Evolutionary conservation across 1,140 invertebrate species (phyloP).

Genomic region (Neodiprion pinetum): DNA sequence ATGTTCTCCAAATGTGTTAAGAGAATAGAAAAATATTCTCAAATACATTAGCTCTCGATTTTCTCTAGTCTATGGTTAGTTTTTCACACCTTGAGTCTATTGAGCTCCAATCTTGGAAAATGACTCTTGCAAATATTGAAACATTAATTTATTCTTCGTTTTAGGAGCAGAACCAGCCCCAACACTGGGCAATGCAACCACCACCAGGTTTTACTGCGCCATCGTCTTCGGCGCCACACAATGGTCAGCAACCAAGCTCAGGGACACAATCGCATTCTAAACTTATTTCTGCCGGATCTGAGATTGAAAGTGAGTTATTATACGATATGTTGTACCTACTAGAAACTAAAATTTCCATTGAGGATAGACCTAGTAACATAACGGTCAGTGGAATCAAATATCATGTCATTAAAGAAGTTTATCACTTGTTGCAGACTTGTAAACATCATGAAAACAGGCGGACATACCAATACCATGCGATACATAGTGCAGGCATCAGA

Average conservation of each 20-base stretch:
- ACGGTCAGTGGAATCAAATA: too few species aligned
- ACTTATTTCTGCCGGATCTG: slow-evolving; percentile 57
- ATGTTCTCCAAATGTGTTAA: too few species aligned
- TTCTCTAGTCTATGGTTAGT: too few species aligned
- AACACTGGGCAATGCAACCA: slow-evolving; percentile 62
- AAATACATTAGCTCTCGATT: too few species aligned
- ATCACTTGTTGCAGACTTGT: slow-evolving; percentile 2
- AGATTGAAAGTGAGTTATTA: slow-evolving; percentile 57
- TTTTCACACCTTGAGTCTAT: too few species aligned
- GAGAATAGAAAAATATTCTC: too few species aligned
- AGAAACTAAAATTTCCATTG: too few species aligned
- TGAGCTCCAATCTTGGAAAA: too few species aligned
- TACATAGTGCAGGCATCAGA: background rate
- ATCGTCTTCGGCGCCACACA: slow-evolving; percentile 49
- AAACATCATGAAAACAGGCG: background rate
- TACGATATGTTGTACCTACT: background rate
- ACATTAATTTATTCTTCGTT: background rate
- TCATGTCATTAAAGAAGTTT: background rate
- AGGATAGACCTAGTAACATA: too few species aligned
- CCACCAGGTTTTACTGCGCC: slow-evolving; percentile 61
- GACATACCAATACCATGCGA: background rate
- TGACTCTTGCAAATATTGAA: too few species aligned
- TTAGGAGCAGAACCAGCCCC: slow-evolving; percentile 55
- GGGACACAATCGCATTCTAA: slow-evolving; percentile 59
- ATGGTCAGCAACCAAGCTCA: slow-evolving; percentile 54